Conservation (phyloP, 2,797 vertebrate genomes). For the Nasua narica region DNA sequence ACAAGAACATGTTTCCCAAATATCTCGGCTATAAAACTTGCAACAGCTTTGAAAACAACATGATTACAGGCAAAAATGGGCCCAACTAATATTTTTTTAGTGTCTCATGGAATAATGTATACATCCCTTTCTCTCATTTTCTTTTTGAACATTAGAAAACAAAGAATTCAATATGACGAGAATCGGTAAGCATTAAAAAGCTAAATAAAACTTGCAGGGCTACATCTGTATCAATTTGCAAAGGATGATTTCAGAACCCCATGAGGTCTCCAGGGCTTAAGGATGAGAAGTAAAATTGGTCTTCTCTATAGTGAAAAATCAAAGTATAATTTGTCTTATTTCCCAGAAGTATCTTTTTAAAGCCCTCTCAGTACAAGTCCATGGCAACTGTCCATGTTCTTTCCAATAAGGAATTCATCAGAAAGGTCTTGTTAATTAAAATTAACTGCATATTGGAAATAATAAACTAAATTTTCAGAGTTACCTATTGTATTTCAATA, state of each 20-base stretch:
- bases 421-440: background rate
- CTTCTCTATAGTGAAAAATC: constrained; percentile 8
- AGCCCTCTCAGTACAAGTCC: background rate
- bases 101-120: constrained; percentile 38
- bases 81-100: constrained; percentile 33
- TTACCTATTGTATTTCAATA: background rate
- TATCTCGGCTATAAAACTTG: constrained; percentile 30
- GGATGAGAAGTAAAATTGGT: background rate
- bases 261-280: background rate
- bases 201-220: constrained; percentile 69
- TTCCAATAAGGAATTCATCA: constrained; percentile 34
- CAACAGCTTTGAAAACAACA: constrained; percentile 49
- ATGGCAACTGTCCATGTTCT: background rate
- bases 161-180: constrained; percentile 43
- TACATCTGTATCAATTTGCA: constrained; percentile 43
- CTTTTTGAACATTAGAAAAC: background rate
- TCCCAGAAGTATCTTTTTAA: constrained; percentile 21
- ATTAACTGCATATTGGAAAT: constrained; percentile 3
- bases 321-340: constrained; percentile 42
- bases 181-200: constrained; percentile 35
- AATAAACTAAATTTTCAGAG: background rate
- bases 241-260: constrained; percentile 37
- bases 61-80: background rate
- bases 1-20: constrained; percentile 62
- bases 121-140: constrained; percentile 31